Evolutionary conservation across 2,797 vertebrate species (phyloP).

Genomic region (Bradypus variegatus): DNA sequence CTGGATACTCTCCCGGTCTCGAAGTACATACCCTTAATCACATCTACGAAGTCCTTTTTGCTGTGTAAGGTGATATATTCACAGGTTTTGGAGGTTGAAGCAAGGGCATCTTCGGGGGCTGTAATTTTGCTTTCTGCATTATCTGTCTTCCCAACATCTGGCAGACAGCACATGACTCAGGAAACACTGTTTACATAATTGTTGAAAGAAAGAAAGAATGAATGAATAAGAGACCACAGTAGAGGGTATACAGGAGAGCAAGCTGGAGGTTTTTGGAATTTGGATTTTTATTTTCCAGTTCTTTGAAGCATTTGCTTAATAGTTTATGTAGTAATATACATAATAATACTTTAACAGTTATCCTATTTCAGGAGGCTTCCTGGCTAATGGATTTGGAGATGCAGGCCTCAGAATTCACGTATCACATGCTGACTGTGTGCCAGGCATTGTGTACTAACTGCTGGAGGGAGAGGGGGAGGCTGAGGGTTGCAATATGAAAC

Average conservation of each 20-base stretch:
- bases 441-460: too few species aligned
- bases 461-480: too few species aligned
- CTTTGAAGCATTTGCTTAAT: neutral
- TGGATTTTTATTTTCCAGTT: neutral
- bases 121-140: neutral
- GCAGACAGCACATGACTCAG: neutral
- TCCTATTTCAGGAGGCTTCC: neutral
- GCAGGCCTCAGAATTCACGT: accelerated
- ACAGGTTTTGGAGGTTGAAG: neutral
- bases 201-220: neutral
- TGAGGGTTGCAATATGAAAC: neutral
- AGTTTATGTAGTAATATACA: too few species aligned
- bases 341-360: too few species aligned
- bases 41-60: neutral
- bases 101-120: neutral
- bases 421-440: neutral
- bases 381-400: neutral
- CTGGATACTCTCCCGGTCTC: neutral
- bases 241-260: neutral
- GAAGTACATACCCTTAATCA: neutral
- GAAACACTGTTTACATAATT: neutral
- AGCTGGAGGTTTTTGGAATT: neutral
- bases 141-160: neutral
- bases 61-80: neutral
- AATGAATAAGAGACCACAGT: neutral